Evolutionary conservation across 1,140 invertebrate genomes (phyloP).

Genomic region (Lepeophtheirus salmonis): DNA sequence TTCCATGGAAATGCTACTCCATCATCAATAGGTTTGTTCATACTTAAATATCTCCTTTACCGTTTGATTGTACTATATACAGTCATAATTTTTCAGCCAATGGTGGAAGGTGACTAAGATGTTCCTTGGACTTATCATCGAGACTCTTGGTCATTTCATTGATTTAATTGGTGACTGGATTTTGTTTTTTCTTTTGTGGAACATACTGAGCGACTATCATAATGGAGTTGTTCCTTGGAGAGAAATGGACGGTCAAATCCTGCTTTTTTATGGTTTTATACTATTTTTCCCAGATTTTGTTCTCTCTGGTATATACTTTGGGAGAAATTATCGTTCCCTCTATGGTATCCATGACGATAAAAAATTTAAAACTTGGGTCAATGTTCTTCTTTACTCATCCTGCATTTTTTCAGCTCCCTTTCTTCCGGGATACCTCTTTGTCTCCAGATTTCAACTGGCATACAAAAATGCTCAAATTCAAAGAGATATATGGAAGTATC

Average conservation of each 20-base stretch:
- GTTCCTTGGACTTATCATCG: not conserved
- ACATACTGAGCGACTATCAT: not conserved
- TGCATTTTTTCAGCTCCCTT: not conserved
- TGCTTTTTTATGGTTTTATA: not conserved
- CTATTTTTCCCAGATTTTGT: not conserved
- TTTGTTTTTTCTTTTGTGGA: not conserved
- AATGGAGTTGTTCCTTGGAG: not conserved
- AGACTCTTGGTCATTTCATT: not conserved
- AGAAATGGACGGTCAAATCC: not conserved
- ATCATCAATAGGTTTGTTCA: not conserved
- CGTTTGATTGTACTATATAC: too few species aligned
- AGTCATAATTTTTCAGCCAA: not conserved
- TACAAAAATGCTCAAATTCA: not conserved
- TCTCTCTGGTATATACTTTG: not conserved
- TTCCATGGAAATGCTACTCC: not conserved
- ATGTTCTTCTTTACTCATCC: not conserved
- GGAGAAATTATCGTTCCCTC: not conserved
- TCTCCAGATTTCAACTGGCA: not conserved
- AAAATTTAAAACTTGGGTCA: not conserved
- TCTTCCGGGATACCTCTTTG: not conserved
- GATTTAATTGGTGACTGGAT: not conserved
- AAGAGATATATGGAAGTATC: not conserved
- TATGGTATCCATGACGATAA: not conserved
- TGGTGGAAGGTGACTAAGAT: not conserved
- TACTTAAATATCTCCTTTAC: too few species aligned